Conservation (phyloP, 2,888 invertebrate species). For the Spialia ferax region DNA sequence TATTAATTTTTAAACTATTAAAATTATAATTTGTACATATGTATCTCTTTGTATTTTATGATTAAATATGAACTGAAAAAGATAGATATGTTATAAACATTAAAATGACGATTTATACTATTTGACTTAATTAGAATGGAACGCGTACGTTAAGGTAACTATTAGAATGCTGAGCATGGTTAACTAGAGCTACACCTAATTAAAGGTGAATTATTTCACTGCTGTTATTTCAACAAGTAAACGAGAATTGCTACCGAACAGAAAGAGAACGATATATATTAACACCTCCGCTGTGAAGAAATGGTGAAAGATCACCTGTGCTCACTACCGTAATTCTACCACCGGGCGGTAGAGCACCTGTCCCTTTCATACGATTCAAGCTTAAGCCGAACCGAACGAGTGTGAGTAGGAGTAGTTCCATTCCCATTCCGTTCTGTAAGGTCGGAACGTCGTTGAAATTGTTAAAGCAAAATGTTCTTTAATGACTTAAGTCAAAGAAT, state of each 20-base stretch:
- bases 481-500: slow-evolving; percentile 35
- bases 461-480: slow-evolving; percentile 52
- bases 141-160: slow-evolving; percentile 62
- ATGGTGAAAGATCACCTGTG: slow-evolving; percentile 86
- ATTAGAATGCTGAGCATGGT: slow-evolving; percentile 78
- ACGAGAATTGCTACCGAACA: slow-evolving; percentile 48
- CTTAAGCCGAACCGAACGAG: slow-evolving; percentile 83
- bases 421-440: slow-evolving; percentile 53
- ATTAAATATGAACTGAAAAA: slow-evolving; percentile 44
- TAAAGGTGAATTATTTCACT: slow-evolving; percentile 62
- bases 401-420: slow-evolving; percentile 85
- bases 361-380: slow-evolving; percentile 85
- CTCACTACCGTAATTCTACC: slow-evolving; percentile 86
- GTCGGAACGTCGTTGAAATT: slow-evolving; percentile 49
- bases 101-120: slow-evolving; percentile 61
- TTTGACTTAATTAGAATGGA: slow-evolving; percentile 69
- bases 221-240: slow-evolving; percentile 59
- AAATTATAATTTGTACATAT: no score
- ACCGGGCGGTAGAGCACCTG: slow-evolving; percentile 83
- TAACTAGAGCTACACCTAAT: slow-evolving; percentile 74
- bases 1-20: no score
- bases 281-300: slow-evolving; percentile 73
- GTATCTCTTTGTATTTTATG: no score
- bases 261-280: slow-evolving; percentile 76
- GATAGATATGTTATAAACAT: slow-evolving; percentile 56